phyloP scores from a whole-genome alignment of 2,797 vertebrate genomes.

The Neomorphus geoffroyi region DNA sequence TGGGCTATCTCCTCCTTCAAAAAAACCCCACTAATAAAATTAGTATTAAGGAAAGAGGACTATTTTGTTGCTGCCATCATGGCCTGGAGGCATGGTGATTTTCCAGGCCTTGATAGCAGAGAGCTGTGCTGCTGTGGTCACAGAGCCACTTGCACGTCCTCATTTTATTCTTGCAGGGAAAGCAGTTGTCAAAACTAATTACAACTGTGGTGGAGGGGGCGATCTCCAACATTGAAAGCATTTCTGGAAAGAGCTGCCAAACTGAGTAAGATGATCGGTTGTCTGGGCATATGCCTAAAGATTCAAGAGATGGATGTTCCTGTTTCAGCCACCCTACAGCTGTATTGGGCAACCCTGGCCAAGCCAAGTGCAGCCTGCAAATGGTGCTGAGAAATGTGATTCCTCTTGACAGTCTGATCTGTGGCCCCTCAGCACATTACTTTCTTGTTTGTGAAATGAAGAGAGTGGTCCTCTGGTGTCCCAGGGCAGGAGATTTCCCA shows the following conservation, averaged over 20 bases:
- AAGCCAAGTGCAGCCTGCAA: background rate
- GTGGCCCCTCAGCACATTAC: background rate
- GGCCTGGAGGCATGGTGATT: background rate
- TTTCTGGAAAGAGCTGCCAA: background rate
- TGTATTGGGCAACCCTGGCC: background rate
- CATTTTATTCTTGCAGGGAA: background rate
- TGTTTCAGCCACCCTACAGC: background rate
- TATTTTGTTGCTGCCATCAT: background rate
- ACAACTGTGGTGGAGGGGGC: background rate
- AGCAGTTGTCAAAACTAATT: background rate
- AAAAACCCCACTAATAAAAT: background rate
- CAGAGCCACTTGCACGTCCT: background rate
- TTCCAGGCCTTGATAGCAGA: background rate
- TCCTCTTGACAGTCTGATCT: rapidly evolving
- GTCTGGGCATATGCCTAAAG: background rate
- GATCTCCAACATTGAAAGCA: background rate
- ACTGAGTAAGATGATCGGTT: background rate
- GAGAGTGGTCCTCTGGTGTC: background rate
- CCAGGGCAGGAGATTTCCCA: background rate
- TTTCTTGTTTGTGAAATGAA: background rate
- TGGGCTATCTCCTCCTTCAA: background rate
- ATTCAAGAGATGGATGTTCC: background rate
- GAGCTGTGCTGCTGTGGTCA: background rate
- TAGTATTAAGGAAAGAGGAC: background rate
- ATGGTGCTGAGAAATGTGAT: background rate